phyloP scores from a whole-genome alignment of 2,888 invertebrate species.

The Pheosia tremula region DNA sequence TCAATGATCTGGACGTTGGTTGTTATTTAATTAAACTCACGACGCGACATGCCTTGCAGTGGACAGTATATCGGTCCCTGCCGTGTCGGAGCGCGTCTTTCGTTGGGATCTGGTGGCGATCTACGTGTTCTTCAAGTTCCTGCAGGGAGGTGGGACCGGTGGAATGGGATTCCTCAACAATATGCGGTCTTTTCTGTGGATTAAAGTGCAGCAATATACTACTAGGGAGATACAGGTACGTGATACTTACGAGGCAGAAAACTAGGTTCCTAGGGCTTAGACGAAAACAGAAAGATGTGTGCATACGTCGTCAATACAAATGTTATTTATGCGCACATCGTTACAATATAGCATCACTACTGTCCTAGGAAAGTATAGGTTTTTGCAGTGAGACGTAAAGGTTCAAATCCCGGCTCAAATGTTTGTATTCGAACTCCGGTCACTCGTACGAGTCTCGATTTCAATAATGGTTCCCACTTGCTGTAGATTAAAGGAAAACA shows the following conservation, averaged over 20 bases:
- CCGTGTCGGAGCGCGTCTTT: constrained; percentile 76
- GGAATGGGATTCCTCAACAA: constrained; percentile 97
- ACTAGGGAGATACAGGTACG: constrained; percentile 94
- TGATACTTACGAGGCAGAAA: not conserved
- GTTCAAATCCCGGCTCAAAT: too few species aligned
- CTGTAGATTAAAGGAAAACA: too few species aligned
- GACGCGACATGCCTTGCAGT: constrained; percentile 79
- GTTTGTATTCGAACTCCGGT: too few species aligned
- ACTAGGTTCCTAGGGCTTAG: too few species aligned
- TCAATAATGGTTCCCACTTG: too few species aligned
- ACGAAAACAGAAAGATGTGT: too few species aligned
- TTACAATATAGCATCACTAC: too few species aligned
- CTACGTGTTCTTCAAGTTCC: constrained; percentile 94
- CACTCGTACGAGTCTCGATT: too few species aligned
- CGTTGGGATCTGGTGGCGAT: constrained; percentile 96
- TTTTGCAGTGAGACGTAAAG: too few species aligned
- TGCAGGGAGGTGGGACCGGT: constrained; percentile 97
- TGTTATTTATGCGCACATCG: too few species aligned
- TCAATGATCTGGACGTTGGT: not conserved
- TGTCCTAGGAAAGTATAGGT: too few species aligned
- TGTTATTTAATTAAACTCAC: not conserved
- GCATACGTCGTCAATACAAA: too few species aligned
- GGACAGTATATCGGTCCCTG: constrained; percentile 88
- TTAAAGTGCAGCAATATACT: constrained; percentile 97
- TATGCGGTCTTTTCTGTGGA: constrained; percentile 96